Evolutionary conservation across 1,140 invertebrate genomes (phyloP).

Genomic region (Pentalonia nigronervosa): DNA sequence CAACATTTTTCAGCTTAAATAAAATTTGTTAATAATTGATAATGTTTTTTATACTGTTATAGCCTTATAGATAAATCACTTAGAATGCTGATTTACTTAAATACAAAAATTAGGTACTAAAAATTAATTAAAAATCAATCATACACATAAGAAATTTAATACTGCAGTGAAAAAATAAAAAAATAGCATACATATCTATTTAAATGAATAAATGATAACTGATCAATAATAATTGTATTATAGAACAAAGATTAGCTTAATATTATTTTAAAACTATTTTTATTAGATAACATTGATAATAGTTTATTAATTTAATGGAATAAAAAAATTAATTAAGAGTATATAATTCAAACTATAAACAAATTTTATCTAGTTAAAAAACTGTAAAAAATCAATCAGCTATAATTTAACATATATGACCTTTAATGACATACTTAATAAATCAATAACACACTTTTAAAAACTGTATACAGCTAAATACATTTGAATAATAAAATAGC

Average conservation of each 20-base stretch:
- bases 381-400: constrained; percentile 28
- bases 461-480: neutral
- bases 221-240: neutral
- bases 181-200: neutral
- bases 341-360: neutral
- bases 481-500: constrained; percentile 13
- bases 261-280: neutral
- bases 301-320: neutral
- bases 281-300: neutral
- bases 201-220: neutral
- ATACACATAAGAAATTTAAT: too few species aligned
- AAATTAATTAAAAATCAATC: too few species aligned
- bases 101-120: too few species aligned
- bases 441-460: constrained; percentile 29
- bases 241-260: neutral
- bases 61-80: too few species aligned
- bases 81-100: too few species aligned
- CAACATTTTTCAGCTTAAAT: too few species aligned
- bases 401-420: constrained; percentile 20
- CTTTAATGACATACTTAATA: constrained; percentile 35
- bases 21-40: too few species aligned
- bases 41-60: too few species aligned
- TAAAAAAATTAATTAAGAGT: neutral
- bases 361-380: neutral
- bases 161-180: too few species aligned